Evolutionary conservation across 2,113 vertebrate species (phyloP).

Genomic region (Terrapene triunguis): DNA sequence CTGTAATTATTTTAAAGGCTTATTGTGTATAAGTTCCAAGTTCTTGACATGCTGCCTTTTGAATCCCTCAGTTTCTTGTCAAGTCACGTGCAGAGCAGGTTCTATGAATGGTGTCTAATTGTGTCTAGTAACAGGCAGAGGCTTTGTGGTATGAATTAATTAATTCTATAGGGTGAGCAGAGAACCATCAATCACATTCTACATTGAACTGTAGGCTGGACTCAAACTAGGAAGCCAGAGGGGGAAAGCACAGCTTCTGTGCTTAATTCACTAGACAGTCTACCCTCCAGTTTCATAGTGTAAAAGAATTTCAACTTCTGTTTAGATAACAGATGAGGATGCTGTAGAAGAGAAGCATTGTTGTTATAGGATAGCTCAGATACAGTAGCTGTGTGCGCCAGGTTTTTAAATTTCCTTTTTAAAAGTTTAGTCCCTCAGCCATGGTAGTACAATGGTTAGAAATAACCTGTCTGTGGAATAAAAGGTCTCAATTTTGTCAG

Average conservation of each 20-base stretch:
- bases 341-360: slow-evolving; percentile 49
- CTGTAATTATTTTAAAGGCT: neutral
- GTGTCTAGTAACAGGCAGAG: neutral
- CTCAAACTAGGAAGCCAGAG: neutral
- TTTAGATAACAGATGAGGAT: slow-evolving; percentile 60
- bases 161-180: neutral
- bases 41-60: neutral
- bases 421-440: slow-evolving; percentile 44
- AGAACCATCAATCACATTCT: neutral
- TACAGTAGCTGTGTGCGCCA: neutral
- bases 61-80: neutral
- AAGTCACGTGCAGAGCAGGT: neutral
- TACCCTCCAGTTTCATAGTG: slow-evolving; percentile 17
- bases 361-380: slow-evolving; percentile 15
- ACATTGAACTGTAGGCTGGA: neutral
- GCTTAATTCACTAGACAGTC: slow-evolving; percentile 43
- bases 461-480: neutral
- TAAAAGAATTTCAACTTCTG: slow-evolving; percentile 45
- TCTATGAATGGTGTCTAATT: neutral
- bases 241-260: neutral
- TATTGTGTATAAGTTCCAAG: neutral
- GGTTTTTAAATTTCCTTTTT: slow-evolving; percentile 49
- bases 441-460: neutral
- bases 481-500: neutral
- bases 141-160: slow-evolving; percentile 27